Conservation (phyloP, 2,113 vertebrate species). For the Gulo gulo region DNA sequence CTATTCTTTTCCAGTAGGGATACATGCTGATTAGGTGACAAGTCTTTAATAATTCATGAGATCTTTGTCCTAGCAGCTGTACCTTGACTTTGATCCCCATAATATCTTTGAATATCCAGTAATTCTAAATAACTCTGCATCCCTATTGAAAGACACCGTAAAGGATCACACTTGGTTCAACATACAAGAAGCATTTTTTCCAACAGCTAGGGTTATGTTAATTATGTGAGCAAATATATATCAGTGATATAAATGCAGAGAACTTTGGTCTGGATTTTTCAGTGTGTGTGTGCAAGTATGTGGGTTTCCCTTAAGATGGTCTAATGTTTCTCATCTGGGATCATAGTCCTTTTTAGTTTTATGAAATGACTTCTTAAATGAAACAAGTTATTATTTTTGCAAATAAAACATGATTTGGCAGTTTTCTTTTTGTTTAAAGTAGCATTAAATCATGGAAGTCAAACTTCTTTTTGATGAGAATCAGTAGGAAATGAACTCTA, state of each 20-base stretch:
- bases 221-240: background rate
- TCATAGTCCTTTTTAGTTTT: background rate
- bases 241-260: background rate
- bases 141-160: background rate
- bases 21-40: background rate
- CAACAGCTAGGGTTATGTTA: background rate
- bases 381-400: slow-evolving; percentile 57
- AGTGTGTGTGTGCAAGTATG: background rate
- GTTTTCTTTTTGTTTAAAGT: slow-evolving; percentile 46
- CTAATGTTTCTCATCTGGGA: background rate
- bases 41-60: background rate
- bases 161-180: background rate
- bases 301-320: background rate
- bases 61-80: background rate
- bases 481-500: slow-evolving; percentile 17
- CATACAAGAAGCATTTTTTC: background rate
- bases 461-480: slow-evolving; percentile 44
- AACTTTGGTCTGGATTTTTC: background rate
- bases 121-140: background rate
- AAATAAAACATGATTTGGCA: slow-evolving; percentile 8
- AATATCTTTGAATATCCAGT: background rate
- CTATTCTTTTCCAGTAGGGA: background rate
- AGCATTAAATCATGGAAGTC: slow-evolving; percentile 32
- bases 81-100: background rate
- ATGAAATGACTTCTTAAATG: slow-evolving; percentile 35